A percentile compares a stretch with the other conserved stretches of the same genome.
These are phyloP conservation scores for Palloptera scutellata DNA, from an alignment of 2,888 invertebrate species.

Conservation along the genomic window DNA sequence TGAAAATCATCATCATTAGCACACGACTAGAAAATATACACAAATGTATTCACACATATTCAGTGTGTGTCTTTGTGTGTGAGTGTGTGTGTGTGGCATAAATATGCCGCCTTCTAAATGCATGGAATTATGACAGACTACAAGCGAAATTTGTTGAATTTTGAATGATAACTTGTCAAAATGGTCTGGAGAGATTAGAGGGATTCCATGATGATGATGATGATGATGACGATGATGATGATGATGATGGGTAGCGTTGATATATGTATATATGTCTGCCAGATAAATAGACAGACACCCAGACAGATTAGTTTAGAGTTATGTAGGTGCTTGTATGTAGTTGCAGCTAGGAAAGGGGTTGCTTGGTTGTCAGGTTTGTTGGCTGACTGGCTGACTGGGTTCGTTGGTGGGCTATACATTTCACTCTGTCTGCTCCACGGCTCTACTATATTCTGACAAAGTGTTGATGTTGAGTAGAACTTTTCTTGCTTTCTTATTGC, in stretches of 20 bases:
- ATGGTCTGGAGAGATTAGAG: constrained; percentile 47
- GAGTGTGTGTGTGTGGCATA: constrained; percentile 25
- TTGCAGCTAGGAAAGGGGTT: too few species aligned
- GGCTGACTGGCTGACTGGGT: background rate
- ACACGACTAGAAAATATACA: constrained; percentile 21
- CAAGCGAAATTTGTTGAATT: constrained; percentile 40
- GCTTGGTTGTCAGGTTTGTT: background rate
- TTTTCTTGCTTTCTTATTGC: constrained; percentile 43
- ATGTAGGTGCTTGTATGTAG: too few species aligned
- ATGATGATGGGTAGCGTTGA: constrained; percentile 53
- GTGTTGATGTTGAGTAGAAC: constrained; percentile 52
- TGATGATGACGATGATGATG: too few species aligned
- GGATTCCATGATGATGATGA: too few species aligned
- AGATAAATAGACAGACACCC: constrained; percentile 48
- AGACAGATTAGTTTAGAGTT: constrained; percentile 32
- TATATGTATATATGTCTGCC: too few species aligned
- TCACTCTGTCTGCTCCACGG: too few species aligned
- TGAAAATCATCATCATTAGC: background rate
- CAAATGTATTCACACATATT: constrained; percentile 2
- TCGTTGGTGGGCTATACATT: too few species aligned
- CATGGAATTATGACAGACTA: constrained; percentile 48
- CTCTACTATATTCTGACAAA: constrained; percentile 42
- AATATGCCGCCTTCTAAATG: background rate
- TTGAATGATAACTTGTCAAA: constrained; percentile 57
- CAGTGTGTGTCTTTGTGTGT: background rate